Evolutionary conservation across 2,797 vertebrate species (phyloP).

Genomic region (Antennarius maculatus): DNA sequence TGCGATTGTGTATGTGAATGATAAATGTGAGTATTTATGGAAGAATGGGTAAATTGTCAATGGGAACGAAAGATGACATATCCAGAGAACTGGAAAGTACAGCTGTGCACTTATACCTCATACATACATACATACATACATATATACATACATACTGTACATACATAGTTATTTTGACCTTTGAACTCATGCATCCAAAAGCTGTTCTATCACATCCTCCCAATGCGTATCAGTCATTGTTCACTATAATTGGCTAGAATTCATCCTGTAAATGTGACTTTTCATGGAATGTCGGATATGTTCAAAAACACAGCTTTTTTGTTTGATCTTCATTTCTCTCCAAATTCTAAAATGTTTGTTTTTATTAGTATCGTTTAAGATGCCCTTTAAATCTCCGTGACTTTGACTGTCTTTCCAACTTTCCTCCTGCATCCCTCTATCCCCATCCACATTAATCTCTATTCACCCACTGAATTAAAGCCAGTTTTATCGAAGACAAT

Average conservation of each 20-base stretch:
- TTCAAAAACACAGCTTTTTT: too few relatives aligned
- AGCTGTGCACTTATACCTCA: constrained; percentile 8
- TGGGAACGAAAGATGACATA: constrained; percentile 9
- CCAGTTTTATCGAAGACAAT: constrained; percentile 51
- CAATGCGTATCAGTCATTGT: not conserved
- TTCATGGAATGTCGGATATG: too few relatives aligned
- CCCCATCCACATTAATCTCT: constrained; percentile 7
- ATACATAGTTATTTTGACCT: too few relatives aligned
- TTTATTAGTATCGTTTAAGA: constrained; percentile 5
- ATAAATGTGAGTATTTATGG: constrained; percentile 11
- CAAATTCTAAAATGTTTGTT: constrained; percentile 4
- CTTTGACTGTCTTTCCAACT: constrained; percentile 32
- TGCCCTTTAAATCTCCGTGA: constrained; percentile 15
- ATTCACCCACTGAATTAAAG: constrained; percentile 48
- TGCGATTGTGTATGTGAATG: constrained; percentile 15
- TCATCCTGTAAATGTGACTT: too few relatives aligned
- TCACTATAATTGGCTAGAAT: too few relatives aligned
- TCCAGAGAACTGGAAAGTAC: constrained; percentile 12
- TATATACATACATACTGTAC: too few relatives aligned
- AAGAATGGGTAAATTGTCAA: constrained; percentile 17
- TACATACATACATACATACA: too few relatives aligned
- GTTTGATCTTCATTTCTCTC: too few relatives aligned
- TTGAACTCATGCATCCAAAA: too few relatives aligned
- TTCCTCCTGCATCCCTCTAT: constrained; percentile 14
- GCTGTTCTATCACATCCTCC: not conserved